Evolutionary conservation across 2,888 invertebrate genomes (phyloP).

Genomic region (Thymelicus lineola): DNA sequence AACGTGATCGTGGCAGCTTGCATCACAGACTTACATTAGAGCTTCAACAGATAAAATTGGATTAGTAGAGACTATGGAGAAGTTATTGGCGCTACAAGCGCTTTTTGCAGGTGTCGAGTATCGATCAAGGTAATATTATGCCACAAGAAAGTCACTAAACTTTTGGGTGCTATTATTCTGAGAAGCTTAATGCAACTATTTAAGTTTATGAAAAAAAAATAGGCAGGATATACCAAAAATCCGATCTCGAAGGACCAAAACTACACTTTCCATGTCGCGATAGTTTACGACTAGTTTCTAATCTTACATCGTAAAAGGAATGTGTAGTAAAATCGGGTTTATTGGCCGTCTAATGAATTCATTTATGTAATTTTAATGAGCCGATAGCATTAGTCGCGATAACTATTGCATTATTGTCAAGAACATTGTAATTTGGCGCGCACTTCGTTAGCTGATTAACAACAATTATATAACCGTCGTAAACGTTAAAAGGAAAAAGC

Average conservation of each 20-base stretch:
- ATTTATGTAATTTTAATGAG: conserved; percentile 7
- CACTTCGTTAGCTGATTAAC: not conserved
- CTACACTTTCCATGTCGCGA: not conserved
- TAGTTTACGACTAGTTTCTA: not conserved
- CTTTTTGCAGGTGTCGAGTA: too few relatives aligned
- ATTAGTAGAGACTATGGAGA: too few relatives aligned
- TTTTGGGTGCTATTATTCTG: too few relatives aligned
- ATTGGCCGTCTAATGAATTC: not conserved
- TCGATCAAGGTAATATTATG: too few relatives aligned
- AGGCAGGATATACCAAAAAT: not conserved
- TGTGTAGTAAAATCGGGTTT: conserved; percentile 1
- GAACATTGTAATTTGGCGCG: not conserved
- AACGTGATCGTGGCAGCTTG: too few relatives aligned
- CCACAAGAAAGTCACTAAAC: too few relatives aligned
- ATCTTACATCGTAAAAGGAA: not conserved
- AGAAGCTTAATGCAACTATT: too few relatives aligned
- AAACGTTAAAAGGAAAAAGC: not conserved
- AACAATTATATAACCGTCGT: not conserved
- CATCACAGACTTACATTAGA: too few relatives aligned
- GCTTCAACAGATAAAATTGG: too few relatives aligned
- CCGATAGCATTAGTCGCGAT: not conserved
- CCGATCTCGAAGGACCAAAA: not conserved
- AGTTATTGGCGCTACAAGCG: too few relatives aligned
- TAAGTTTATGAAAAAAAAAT: too few relatives aligned
- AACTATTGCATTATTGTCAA: not conserved